Conservation (phyloP, 2,113 vertebrate genomes). For the Anser cygnoides region DNA sequence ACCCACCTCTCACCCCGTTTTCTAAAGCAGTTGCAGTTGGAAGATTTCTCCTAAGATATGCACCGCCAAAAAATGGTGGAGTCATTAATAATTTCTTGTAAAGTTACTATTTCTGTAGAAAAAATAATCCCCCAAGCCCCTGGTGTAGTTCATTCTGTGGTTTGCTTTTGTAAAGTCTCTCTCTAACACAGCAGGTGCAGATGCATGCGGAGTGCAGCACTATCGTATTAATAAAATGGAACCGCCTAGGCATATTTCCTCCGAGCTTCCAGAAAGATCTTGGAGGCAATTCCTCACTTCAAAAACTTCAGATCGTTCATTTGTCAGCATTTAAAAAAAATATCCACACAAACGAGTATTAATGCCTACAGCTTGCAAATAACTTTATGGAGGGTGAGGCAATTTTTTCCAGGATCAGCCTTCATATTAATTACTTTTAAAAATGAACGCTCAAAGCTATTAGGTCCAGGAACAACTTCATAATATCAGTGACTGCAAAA, state of each 20-base stretch:
- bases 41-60: background rate
- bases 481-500: constrained; percentile 39
- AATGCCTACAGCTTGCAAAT: constrained; percentile 42
- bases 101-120: background rate
- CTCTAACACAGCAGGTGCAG: constrained; percentile 30
- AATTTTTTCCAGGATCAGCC: constrained; percentile 17
- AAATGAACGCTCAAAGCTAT: constrained; percentile 20
- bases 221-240: background rate
- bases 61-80: background rate
- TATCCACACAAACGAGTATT: background rate
- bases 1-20: background rate
- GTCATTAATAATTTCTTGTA: constrained; percentile 26
- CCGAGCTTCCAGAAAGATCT: constrained; percentile 14
- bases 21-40: constrained; percentile 15
- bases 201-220: background rate
- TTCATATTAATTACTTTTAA: constrained; percentile 41
- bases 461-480: constrained; percentile 26
- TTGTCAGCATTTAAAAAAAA: constrained; percentile 1
- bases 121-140: background rate
- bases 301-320: background rate
- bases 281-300: constrained; percentile 8
- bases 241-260: background rate
- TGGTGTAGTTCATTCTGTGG: background rate
- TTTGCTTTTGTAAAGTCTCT: constrained; percentile 4
- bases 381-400: constrained; percentile 10